These are phyloP conservation scores for Ellobius talpinus DNA, from an alignment of 2,113 vertebrate genomes.

Conservation along the genomic window DNA sequence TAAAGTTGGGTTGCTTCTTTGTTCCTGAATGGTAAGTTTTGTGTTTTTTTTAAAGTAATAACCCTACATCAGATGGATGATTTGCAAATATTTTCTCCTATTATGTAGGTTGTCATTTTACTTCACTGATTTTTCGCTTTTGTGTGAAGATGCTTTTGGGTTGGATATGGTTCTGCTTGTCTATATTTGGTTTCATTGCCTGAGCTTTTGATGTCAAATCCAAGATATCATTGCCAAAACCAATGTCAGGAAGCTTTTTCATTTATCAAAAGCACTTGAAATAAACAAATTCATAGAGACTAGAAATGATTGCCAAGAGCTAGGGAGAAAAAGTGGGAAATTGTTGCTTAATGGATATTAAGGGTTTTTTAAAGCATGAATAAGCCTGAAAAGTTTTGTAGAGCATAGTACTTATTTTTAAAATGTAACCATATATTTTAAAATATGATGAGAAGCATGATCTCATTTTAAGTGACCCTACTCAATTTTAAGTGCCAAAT, in stretches of 20 bases:
- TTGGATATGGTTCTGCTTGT: background rate
- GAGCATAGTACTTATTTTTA: background rate
- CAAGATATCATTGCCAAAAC: conserved; percentile 1
- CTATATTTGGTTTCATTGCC: background rate
- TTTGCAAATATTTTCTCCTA: background rate
- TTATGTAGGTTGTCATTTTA: background rate
- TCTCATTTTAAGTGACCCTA: background rate
- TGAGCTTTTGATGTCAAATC: background rate
- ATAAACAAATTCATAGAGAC: background rate
- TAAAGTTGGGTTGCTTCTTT: background rate
- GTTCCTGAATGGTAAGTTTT: background rate
- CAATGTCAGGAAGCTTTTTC: background rate
- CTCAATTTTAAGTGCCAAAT: background rate
- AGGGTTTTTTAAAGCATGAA: background rate
- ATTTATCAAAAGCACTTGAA: background rate
- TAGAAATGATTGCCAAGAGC: background rate
- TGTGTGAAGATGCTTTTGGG: background rate
- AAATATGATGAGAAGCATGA: background rate
- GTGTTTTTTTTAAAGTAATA: background rate
- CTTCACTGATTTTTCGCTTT: background rate
- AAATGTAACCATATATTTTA: background rate
- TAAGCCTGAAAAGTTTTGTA: background rate
- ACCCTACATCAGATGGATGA: background rate
- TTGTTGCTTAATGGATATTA: background rate
- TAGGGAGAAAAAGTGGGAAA: background rate